Conservation (phyloP, 2,113 vertebrate genomes). For the Tachysurus fulvidraco region DNA sequence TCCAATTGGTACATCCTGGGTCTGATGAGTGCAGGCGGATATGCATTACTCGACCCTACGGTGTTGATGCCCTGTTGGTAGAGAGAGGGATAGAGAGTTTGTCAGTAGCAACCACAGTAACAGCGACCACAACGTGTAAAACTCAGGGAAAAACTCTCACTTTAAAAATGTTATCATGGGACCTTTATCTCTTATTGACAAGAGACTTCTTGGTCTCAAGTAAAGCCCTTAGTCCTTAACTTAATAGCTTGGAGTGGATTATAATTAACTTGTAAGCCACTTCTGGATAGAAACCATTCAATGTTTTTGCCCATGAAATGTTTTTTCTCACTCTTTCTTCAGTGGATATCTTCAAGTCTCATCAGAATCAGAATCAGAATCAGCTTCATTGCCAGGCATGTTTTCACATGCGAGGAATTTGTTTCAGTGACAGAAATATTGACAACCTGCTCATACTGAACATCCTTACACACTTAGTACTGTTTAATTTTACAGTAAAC, state of each 20-base stretch:
- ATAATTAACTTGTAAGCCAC: background rate
- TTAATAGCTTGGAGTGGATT: background rate
- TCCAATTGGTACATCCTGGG: slow-evolving; percentile 92
- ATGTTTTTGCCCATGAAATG: background rate
- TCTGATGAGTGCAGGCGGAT: slow-evolving; percentile 67
- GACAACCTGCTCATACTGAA: background rate
- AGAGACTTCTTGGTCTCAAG: background rate
- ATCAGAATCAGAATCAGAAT: too few relatives aligned
- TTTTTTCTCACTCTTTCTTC: background rate
- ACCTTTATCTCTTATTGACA: background rate
- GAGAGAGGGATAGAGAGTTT: slow-evolving; percentile 32
- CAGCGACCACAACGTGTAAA: background rate
- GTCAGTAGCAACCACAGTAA: slow-evolving; percentile 3
- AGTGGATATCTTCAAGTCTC: background rate
- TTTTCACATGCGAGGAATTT: too few relatives aligned
- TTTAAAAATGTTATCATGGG: background rate
- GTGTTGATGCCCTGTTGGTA: slow-evolving; percentile 77
- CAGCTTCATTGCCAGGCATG: too few relatives aligned
- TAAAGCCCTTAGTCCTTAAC: background rate
- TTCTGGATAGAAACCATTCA: background rate
- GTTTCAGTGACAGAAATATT: too few relatives aligned
- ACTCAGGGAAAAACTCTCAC: background rate
- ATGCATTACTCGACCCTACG: slow-evolving; percentile 82
- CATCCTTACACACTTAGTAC: background rate
- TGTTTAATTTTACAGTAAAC: background rate